Conservation (phyloP, 2,113 vertebrate genomes). For the Raphicerus campestris region DNA sequence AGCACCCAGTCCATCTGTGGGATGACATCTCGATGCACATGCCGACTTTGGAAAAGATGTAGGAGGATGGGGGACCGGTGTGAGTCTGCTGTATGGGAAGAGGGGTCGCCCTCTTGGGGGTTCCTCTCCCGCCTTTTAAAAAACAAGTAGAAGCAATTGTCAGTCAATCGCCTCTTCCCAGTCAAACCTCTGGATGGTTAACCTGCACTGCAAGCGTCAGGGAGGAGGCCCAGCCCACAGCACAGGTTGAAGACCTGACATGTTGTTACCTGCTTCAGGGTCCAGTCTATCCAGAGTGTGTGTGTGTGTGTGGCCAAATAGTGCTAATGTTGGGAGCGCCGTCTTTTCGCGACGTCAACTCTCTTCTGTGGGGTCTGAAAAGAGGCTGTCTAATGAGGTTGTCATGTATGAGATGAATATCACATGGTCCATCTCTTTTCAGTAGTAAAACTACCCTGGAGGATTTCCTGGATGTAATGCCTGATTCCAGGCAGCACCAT, state of each 20-base stretch:
- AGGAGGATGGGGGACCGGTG: not conserved
- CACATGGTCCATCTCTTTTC: not conserved
- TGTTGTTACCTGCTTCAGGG: fast-evolving
- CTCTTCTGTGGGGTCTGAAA: fast-evolving
- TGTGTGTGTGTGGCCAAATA: fast-evolving
- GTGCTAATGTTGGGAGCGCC: fast-evolving
- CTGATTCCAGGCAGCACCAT: fast-evolving
- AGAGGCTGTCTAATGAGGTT: too few relatives aligned
- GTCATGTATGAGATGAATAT: fast-evolving
- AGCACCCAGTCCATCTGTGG: constrained; percentile 39
- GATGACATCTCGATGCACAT: not conserved
- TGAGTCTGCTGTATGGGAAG: not conserved
- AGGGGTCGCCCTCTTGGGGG: not conserved
- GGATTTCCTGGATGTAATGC: not conserved
- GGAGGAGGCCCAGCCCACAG: fast-evolving
- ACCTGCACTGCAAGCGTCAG: not conserved
- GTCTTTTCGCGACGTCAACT: fast-evolving
- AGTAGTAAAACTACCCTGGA: not conserved
- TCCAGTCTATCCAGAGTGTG: fast-evolving
- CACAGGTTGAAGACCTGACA: fast-evolving
- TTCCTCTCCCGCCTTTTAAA: fast-evolving
- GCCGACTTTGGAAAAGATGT: not conserved
- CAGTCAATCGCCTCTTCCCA: too few relatives aligned
- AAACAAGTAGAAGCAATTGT: fast-evolving
- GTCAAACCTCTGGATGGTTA: not conserved